phyloP scores from a whole-genome alignment of 1,140 invertebrate genomes.

The Penaeus japonicus region DNA sequence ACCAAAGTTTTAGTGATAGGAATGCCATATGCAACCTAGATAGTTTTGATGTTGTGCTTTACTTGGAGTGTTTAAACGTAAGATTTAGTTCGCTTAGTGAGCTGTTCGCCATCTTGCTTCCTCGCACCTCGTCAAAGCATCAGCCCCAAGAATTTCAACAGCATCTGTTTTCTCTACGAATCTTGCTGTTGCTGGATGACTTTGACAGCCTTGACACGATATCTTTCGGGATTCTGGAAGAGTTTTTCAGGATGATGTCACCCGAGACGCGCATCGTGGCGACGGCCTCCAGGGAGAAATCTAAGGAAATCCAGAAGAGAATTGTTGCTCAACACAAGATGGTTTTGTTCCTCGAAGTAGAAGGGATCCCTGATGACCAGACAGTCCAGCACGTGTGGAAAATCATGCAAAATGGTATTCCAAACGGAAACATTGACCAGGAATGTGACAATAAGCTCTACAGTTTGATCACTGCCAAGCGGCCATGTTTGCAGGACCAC shows the following conservation, averaged over 20 bases:
- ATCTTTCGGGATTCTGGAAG: slow-evolving; percentile 14
- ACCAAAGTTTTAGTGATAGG: background rate
- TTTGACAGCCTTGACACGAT: slow-evolving; percentile 4
- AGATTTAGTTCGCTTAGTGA: slow-evolving; percentile 21
- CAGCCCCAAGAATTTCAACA: slow-evolving; percentile 17
- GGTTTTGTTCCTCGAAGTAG: slow-evolving; percentile 22
- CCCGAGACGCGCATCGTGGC: slow-evolving; percentile 19
- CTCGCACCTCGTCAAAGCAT: slow-evolving; percentile 22
- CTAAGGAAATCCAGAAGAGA: background rate
- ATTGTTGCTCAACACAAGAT: background rate
- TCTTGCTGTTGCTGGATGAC: slow-evolving; percentile 36
- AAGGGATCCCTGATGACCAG: slow-evolving; percentile 42
- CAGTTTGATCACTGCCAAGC: slow-evolving; percentile 20
- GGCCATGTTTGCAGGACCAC: slow-evolving; percentile 35
- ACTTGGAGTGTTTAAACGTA: slow-evolving; percentile 21
- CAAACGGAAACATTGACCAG: background rate
- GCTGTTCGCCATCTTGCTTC: slow-evolving; percentile 4
- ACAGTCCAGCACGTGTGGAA: background rate
- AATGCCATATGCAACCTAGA: background rate
- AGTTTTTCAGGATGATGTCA: slow-evolving; percentile 31
- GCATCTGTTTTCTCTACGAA: slow-evolving; percentile 19
- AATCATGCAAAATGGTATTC: background rate
- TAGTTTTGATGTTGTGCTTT: slow-evolving; percentile 19
- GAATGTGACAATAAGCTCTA: background rate
- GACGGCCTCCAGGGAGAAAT: slow-evolving; percentile 23